Evolutionary conservation across 2,888 invertebrate genomes (phyloP).

Genomic region (Erebia epiphron): DNA sequence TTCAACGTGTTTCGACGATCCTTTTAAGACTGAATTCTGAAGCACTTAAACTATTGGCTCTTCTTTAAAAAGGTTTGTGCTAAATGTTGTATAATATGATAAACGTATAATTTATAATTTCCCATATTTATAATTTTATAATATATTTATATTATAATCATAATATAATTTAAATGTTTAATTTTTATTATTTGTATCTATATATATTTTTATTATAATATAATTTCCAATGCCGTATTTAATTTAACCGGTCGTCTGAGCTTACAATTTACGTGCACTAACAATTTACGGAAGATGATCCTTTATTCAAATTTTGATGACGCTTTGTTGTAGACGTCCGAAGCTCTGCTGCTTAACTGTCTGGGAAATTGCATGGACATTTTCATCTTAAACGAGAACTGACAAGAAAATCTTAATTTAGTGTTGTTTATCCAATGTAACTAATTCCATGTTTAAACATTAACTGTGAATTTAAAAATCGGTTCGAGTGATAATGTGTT

Average conservation of each 20-base stretch:
- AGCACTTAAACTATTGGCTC: not conserved
- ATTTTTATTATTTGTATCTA: too few species aligned
- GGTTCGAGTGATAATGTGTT: not conserved
- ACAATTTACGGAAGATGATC: conserved; percentile 44
- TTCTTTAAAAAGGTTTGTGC: not conserved
- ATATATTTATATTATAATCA: too few species aligned
- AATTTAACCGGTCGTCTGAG: conserved; percentile 31
- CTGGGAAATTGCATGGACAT: conserved; percentile 47
- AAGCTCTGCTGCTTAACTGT: conserved; percentile 47
- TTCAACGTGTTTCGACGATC: too few species aligned
- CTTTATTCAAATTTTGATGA: conserved; percentile 50
- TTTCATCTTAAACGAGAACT: conserved; percentile 23
- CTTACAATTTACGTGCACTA: conserved; percentile 30
- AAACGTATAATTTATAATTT: not conserved
- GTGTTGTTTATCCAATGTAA: conserved; percentile 11
- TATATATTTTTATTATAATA: too few species aligned
- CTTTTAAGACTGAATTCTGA: not conserved
- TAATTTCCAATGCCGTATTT: conserved; percentile 29
- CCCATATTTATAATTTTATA: too few species aligned
- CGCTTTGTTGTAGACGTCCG: conserved; percentile 43
- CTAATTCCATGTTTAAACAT: conserved; percentile 9
- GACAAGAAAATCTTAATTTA: conserved; percentile 9
- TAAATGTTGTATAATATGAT: not conserved
- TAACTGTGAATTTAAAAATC: not conserved
- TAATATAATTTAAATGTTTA: too few species aligned